phyloP scores from a whole-genome alignment of 1,140 invertebrate genomes.

The Globodera rostochiensis region DNA sequence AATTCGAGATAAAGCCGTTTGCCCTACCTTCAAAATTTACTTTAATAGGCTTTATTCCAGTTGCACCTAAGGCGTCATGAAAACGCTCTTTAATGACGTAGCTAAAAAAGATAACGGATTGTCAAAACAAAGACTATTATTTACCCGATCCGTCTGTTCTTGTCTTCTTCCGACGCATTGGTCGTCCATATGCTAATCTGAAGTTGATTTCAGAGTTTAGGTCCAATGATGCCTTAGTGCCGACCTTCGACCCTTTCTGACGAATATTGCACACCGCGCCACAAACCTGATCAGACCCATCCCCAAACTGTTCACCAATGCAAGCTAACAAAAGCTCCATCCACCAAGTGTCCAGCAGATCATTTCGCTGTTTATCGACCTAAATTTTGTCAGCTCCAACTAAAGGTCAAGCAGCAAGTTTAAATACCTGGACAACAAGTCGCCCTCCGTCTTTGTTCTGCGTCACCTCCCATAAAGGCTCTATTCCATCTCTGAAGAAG shows the following conservation, averaged over 20 bases:
- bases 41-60: slow-evolving; percentile 11
- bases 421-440: slow-evolving; percentile 77
- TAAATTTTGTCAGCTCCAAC: slow-evolving; percentile 28
- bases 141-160: slow-evolving; percentile 72
- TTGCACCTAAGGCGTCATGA: background rate
- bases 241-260: slow-evolving; percentile 81
- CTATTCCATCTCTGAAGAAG: slow-evolving; percentile 83
- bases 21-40: background rate
- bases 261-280: slow-evolving; percentile 93
- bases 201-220: slow-evolving; percentile 30
- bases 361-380: slow-evolving; percentile 69
- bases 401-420: slow-evolving; percentile 11
- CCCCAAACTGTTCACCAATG: slow-evolving; percentile 93
- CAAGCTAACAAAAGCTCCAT: slow-evolving; percentile 88
- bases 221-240: slow-evolving; percentile 8
- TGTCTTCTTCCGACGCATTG: slow-evolving; percentile 77
- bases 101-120: background rate
- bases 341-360: slow-evolving; percentile 89
- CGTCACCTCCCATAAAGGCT: slow-evolving; percentile 97
- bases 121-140: background rate
- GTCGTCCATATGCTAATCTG: slow-evolving; percentile 80
- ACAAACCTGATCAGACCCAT: slow-evolving; percentile 84
- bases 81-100: slow-evolving; percentile 21
- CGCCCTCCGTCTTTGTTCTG: slow-evolving; percentile 85
- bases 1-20: background rate